These are phyloP conservation scores for Dipodomys spectabilis DNA, from an alignment of 2,113 vertebrate genomes.

Conservation along the genomic window DNA sequence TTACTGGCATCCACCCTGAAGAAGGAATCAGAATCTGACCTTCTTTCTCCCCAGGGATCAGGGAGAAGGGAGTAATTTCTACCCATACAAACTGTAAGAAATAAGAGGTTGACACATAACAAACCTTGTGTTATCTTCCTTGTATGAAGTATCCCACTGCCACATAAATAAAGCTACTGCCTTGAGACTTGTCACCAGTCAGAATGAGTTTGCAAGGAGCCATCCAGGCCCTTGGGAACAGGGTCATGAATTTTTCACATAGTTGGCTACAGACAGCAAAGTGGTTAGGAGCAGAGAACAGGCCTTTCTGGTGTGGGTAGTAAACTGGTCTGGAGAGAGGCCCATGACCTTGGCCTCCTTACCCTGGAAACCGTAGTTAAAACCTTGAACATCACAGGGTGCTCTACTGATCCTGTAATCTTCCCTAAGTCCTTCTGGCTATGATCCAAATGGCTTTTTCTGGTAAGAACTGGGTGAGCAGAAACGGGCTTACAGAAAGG, in stretches of 20 bases:
- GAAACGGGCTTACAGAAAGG: neutral
- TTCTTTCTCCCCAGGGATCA: constrained; percentile 6
- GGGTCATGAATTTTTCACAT: constrained; percentile 70
- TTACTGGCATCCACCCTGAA: neutral
- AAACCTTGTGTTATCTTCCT: neutral
- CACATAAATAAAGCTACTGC: neutral
- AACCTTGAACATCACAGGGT: neutral
- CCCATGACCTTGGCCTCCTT: constrained; percentile 53
- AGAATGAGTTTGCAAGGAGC: constrained; percentile 19
- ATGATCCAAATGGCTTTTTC: constrained; percentile 16
- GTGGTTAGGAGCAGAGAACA: constrained; percentile 41
- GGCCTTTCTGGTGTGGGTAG: constrained; percentile 28
- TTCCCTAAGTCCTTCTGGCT: neutral
- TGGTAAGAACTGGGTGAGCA: constrained; percentile 22
- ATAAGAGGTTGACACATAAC: neutral
- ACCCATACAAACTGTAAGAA: constrained; percentile 39
- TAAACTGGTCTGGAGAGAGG: constrained; percentile 56
- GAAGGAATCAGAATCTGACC: neutral
- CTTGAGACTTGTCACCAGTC: neutral
- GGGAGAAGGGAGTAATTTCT: constrained; percentile 17
- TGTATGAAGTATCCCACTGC: neutral
- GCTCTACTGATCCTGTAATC: constrained; percentile 7
- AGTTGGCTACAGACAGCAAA: constrained; percentile 42
- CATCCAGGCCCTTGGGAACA: constrained; percentile 29
- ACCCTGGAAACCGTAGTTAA: neutral